Evolutionary conservation across 2,113 vertebrate species (phyloP).

Genomic region (Syngnathus scovelli): DNA sequence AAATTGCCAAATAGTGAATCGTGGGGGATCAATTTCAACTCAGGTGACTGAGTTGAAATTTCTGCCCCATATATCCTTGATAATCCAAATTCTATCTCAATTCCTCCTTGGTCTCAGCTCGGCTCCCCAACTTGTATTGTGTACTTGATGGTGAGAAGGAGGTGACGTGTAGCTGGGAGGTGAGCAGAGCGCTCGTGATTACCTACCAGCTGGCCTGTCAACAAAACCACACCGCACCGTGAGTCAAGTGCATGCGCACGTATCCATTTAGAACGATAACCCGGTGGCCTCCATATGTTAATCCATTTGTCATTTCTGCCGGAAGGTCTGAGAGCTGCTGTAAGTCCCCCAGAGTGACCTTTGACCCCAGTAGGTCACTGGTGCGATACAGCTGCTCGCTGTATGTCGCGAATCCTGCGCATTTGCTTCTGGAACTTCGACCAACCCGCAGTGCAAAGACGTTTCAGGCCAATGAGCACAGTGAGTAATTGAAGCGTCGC

Average conservation of each 20-base stretch:
- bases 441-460: conserved; percentile 34
- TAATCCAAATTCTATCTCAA: neutral
- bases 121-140: conserved; percentile 50
- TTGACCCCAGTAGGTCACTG: neutral
- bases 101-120: conserved; percentile 14
- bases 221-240: conserved; percentile 12
- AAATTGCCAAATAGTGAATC: too few relatives aligned
- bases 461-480: conserved; percentile 28
- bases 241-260: conserved; percentile 22
- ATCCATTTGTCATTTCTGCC: neutral
- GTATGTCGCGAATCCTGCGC: conserved; percentile 13
- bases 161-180: conserved; percentile 62
- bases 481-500: conserved; percentile 50
- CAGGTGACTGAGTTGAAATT: too few relatives aligned
- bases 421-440: conserved; percentile 41
- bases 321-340: conserved; percentile 43
- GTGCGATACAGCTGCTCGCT: conserved; percentile 58
- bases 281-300: neutral
- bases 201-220: conserved; percentile 54
- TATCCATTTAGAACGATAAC: neutral
- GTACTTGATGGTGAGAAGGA: conserved; percentile 44
- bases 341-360: neutral
- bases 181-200: conserved; percentile 47
- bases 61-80: too few relatives aligned
- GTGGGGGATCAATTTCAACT: too few relatives aligned